Conservation (phyloP, 2,888 invertebrate species). For the Drepana falcataria region DNA sequence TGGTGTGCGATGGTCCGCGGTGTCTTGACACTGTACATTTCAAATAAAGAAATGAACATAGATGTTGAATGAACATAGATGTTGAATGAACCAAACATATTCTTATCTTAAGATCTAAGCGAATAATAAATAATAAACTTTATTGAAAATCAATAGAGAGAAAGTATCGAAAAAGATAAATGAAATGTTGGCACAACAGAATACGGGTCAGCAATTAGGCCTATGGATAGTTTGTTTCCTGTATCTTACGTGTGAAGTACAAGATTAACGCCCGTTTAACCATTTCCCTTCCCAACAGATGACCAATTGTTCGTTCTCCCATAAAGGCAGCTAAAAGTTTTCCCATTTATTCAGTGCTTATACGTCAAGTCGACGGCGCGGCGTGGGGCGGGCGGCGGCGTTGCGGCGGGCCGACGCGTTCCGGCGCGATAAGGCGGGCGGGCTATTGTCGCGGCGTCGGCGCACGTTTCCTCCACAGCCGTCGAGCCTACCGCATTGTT, state of each 20-base stretch:
- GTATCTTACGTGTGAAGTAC: constrained; percentile 36
- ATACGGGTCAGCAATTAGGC: constrained; percentile 22
- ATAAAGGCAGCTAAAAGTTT: constrained; percentile 72
- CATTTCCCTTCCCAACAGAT: constrained; percentile 61
- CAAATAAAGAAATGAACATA: not conserved
- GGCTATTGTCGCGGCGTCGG: constrained; percentile 73
- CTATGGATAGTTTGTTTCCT: constrained; percentile 31
- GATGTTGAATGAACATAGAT: not conserved
- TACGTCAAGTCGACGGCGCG: constrained; percentile 52
- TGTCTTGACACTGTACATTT: not conserved
- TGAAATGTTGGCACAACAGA: not conserved
- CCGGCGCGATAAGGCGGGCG: constrained; percentile 74
- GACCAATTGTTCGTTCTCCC: constrained; percentile 76
- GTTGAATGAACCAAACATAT: too few relatives aligned
- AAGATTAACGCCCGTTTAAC: constrained; percentile 62
- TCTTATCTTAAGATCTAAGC: too few relatives aligned
- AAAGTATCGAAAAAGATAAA: not conserved
- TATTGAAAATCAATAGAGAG: not conserved
- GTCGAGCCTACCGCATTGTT: constrained; percentile 74
- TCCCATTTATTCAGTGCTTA: constrained; percentile 76
- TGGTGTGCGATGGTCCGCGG: not conserved
- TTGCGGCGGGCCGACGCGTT: constrained; percentile 56
- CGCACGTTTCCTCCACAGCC: constrained; percentile 76
- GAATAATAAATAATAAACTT: too few relatives aligned
- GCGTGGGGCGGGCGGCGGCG: constrained; percentile 16